phyloP scores from a whole-genome alignment of 2,113 vertebrate genomes.

The Stomatorhinus ivindoensis region DNA sequence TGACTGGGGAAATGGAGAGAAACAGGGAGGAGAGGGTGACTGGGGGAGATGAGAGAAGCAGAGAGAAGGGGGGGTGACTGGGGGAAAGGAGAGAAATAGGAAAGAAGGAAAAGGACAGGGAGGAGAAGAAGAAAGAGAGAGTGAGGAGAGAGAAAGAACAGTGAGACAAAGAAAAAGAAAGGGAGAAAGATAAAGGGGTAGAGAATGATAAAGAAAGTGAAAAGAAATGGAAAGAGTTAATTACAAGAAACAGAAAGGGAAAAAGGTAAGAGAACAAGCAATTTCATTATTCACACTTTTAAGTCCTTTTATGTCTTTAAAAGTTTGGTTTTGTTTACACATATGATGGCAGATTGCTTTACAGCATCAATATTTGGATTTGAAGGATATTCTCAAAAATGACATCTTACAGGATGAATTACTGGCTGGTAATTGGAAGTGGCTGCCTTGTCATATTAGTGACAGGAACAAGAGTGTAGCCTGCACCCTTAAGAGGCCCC shows the following conservation, averaged over 20 bases:
- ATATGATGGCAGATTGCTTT: not conserved
- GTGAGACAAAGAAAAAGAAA: not conserved
- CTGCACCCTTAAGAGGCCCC: not conserved
- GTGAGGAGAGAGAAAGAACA: not conserved
- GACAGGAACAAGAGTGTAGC: not conserved
- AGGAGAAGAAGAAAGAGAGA: not conserved
- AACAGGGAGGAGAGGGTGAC: not conserved
- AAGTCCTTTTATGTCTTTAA: not conserved
- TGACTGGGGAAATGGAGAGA: too few relatives aligned
- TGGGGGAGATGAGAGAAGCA: not conserved
- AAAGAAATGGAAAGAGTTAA: not conserved
- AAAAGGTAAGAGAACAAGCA: not conserved
- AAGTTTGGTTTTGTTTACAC: not conserved
- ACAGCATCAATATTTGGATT: not conserved
- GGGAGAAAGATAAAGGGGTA: not conserved
- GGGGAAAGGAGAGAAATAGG: not conserved
- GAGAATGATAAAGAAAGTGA: not conserved
- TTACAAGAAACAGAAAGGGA: not conserved
- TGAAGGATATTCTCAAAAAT: not conserved
- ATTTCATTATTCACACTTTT: not conserved
- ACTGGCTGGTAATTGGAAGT: not conserved
- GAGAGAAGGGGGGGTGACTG: not conserved
- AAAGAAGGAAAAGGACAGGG: not conserved
- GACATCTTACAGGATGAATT: not conserved
- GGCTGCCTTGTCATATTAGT: conserved; percentile 1